Evolutionary conservation across 1,140 invertebrate species (phyloP), one percentile per base, ranked within the genome.

Genomic region (Cyclargus thomasi): DNA sequence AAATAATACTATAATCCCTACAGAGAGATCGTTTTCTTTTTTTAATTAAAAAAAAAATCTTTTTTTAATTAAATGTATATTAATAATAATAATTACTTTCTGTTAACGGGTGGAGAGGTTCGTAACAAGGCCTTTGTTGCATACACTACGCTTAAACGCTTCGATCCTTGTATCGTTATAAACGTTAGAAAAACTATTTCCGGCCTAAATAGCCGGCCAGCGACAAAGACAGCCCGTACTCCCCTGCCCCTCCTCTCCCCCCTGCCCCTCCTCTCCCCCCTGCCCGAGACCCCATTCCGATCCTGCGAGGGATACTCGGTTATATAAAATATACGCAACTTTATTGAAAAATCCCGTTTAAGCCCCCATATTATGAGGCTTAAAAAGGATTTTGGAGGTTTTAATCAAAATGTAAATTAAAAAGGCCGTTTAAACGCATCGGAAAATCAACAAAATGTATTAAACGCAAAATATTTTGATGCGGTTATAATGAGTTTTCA

Each of bases 371-470:
- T 59, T 59, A 59, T 59, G 20, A 59, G 18, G 55, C 55, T 20
- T 22, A 59, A 59, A 59, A 55, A 17, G 20, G 55, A 20, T 59
- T 18, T 20, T n/a, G n/a, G 16, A 55, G 53, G 53, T 20, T 59
- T 59, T 21, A 59, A 59, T 21, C 10, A 59, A 59, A 20, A 59
- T 59, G 20, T 59, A 59, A 59, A 59, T 59, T 59, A 20, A 18
- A 20, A 11, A 20, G 53, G 53, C 16, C 14, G 39, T 47, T 47
- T 47, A 14, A 16, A 47, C 14, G 14, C 14, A 16, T 47, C 10
- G 39, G 39, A 2, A 8, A 14, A 8, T 47, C 14, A 14, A 47
- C 11, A 11, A 47, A 47, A 47, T 47, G 14, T 47, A 47, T 47
- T 47, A 14, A 47, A 47, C 39, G 39, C 14, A 47, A 47, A 29